phyloP scores from a whole-genome alignment of 2,797 vertebrate genomes.

The Ibycter americanus region DNA sequence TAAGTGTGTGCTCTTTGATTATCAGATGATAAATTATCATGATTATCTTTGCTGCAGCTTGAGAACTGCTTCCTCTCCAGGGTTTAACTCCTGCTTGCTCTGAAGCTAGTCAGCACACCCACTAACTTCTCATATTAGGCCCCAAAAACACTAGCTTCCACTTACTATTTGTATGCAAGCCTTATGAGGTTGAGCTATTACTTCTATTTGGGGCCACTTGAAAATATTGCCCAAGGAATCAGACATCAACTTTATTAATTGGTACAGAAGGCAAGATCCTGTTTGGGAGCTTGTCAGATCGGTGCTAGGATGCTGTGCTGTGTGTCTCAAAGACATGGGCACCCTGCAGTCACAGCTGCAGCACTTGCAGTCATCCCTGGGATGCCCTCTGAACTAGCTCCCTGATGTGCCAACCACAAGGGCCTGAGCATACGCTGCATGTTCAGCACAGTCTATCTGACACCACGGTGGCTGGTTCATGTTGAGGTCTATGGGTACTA shows the following conservation, averaged over 20 bases:
- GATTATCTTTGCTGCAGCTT: conserved; percentile 60
- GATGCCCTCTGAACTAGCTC: background rate
- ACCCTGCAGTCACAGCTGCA: background rate
- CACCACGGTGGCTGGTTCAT: background rate
- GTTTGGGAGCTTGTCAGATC: background rate
- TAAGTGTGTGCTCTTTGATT: conserved; percentile 69
- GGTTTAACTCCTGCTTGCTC: conserved; percentile 59
- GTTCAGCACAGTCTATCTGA: background rate
- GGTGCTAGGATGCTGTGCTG: background rate
- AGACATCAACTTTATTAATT: background rate
- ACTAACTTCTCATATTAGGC: background rate
- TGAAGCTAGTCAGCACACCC: background rate
- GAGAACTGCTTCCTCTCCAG: conserved; percentile 59
- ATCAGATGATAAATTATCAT: conserved; percentile 68
- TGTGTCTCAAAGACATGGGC: background rate
- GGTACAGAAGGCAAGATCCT: background rate
- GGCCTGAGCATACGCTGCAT: background rate
- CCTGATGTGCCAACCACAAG: background rate
- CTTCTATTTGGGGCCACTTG: background rate
- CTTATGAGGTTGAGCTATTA: background rate
- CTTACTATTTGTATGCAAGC: background rate
- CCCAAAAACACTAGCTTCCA: background rate
- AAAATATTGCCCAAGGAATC: background rate
- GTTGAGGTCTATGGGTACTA: background rate
- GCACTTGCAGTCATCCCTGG: background rate